Evolutionary conservation across 2,113 vertebrate species (phyloP).

Genomic region (Callithrix jacchus): DNA sequence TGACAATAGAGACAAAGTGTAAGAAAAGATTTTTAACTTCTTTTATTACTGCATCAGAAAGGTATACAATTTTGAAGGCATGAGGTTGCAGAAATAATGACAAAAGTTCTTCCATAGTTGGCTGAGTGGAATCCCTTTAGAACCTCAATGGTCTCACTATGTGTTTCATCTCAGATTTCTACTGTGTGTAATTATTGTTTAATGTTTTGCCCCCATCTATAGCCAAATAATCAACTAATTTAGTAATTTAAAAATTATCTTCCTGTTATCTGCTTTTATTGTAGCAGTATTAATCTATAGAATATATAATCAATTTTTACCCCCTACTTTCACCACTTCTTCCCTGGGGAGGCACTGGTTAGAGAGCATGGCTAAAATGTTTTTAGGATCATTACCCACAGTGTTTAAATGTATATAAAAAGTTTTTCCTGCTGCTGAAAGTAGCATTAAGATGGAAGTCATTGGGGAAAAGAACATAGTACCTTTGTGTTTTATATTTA

Average conservation of each 20-base stretch:
- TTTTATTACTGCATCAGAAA: neutral
- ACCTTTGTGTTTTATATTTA: conserved; percentile 19
- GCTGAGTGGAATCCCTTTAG: neutral
- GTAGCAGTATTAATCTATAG: conserved; percentile 39
- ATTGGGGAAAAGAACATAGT: neutral
- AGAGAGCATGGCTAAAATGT: conserved; percentile 61
- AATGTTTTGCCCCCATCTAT: neutral
- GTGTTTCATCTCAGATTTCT: neutral
- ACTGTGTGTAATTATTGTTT: neutral
- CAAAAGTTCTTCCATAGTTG: neutral
- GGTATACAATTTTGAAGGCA: neutral
- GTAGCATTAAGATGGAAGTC: conserved; percentile 30
- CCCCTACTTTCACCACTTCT: neutral
- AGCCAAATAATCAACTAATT: neutral
- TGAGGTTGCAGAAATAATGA: neutral
- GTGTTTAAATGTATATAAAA: conserved; percentile 56
- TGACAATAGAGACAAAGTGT: neutral
- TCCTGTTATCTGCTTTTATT: conserved; percentile 18
- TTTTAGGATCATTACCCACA: conserved; percentile 63
- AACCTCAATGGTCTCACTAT: rapidly evolving
- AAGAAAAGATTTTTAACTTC: neutral
- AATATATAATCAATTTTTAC: conserved; percentile 19
- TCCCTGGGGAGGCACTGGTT: conserved; percentile 59
- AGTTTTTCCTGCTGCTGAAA: conserved; percentile 52
- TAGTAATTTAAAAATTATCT: conserved; percentile 37